phyloP scores from a whole-genome alignment of 2,888 invertebrate genomes.

The Acronicta alni region DNA sequence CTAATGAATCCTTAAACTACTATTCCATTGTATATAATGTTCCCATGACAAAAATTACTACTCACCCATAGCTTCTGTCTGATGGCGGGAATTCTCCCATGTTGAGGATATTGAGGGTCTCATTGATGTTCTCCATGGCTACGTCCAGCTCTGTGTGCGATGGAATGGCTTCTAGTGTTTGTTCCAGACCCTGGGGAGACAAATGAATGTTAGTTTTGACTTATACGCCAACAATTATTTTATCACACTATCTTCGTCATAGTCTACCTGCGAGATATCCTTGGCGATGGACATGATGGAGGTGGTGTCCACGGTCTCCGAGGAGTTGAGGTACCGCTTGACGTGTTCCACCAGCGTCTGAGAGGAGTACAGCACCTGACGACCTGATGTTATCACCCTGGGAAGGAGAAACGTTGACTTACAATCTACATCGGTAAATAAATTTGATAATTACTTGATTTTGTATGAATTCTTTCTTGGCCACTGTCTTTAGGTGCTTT shows the following conservation, averaged over 20 bases:
- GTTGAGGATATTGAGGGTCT: conserved; percentile 92
- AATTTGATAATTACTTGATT: too few relatives aligned
- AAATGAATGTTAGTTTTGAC: neutral
- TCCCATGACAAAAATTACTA: neutral
- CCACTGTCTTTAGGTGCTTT: too few relatives aligned
- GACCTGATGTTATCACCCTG: conserved; percentile 92
- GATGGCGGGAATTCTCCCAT: conserved; percentile 93
- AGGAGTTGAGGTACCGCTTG: conserved; percentile 92
- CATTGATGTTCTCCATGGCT: conserved; percentile 94
- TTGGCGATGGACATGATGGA: conserved; percentile 93
- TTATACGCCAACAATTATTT: too few relatives aligned
- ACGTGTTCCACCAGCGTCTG: conserved; percentile 95
- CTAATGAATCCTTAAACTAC: too few relatives aligned
- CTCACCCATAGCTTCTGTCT: conserved; percentile 91
- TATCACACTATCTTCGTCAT: too few relatives aligned
- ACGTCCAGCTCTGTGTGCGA: conserved; percentile 98
- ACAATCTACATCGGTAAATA: too few relatives aligned
- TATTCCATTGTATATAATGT: too few relatives aligned
- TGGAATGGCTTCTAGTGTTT: conserved; percentile 95
- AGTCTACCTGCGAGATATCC: conserved; percentile 89
- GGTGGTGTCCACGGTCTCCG: conserved; percentile 89
- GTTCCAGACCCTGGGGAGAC: conserved; percentile 86
- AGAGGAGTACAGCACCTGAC: conserved; percentile 94
- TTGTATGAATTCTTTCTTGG: too few relatives aligned
- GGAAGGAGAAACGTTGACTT: neutral